phyloP scores from a whole-genome alignment of 2,113 vertebrate species.

The Nerophis ophidion region DNA sequence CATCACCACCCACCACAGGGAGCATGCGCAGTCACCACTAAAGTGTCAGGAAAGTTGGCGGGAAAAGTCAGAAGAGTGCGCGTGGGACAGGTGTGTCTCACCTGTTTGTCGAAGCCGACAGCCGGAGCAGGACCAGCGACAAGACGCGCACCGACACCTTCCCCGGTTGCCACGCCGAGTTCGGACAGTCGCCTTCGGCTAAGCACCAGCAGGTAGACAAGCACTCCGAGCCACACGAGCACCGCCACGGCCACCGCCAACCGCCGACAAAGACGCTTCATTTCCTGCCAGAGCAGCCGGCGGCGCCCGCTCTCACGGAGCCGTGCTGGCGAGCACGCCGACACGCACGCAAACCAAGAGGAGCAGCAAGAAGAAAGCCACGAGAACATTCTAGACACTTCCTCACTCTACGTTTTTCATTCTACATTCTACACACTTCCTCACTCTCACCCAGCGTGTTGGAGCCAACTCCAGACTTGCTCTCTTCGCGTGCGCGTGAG shows the following conservation, averaged over 20 bases:
- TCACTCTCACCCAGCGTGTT: constrained; percentile 4
- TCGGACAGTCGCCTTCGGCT: constrained; percentile 62
- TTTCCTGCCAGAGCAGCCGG: constrained; percentile 50
- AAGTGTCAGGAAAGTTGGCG: background rate
- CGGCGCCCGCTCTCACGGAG: constrained; percentile 34
- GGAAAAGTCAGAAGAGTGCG: background rate
- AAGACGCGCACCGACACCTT: background rate
- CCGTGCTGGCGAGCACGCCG: background rate
- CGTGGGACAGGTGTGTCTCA: constrained; percentile 20
- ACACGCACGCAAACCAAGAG: too few relatives aligned
- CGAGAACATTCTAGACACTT: background rate
- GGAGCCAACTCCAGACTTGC: constrained; percentile 17
- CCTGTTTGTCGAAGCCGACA: constrained; percentile 34
- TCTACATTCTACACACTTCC: background rate
- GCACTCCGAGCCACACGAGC: constrained; percentile 67
- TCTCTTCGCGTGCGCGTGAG: constrained; percentile 19
- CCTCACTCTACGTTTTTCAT: background rate
- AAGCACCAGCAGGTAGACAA: constrained; percentile 67
- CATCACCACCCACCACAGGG: background rate
- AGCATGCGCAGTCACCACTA: background rate
- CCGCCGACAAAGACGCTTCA: constrained; percentile 63
- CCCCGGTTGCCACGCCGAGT: constrained; percentile 32
- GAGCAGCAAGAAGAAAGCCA: background rate
- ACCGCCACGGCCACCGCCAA: constrained; percentile 60
- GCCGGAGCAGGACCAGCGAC: background rate